Conservation (phyloP, 2,113 vertebrate species). For the Dasyornis broadbenti region DNA sequence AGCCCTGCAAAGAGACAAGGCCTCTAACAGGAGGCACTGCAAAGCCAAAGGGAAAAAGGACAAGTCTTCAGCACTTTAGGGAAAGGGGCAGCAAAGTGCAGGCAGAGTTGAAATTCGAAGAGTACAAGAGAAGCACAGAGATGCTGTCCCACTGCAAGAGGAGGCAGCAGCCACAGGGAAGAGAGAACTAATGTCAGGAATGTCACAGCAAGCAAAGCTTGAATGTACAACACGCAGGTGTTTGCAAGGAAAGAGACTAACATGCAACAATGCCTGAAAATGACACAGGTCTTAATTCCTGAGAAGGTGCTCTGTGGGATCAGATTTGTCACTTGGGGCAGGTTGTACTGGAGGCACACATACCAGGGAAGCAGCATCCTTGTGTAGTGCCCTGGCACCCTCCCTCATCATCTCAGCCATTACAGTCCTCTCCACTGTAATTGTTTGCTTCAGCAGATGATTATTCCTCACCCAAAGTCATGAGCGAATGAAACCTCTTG, state of each 20-base stretch:
- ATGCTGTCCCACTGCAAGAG: background rate
- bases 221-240: background rate
- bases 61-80: background rate
- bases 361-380: fast-evolving
- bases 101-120: background rate
- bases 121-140: background rate
- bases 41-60: background rate
- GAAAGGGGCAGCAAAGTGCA: background rate
- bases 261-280: fast-evolving
- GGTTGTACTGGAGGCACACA: background rate
- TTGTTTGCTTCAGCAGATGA: background rate
- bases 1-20: background rate
- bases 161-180: background rate
- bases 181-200: background rate
- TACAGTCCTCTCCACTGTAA: background rate
- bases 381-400: background rate
- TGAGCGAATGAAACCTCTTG: background rate
- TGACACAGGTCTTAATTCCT: background rate
- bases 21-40: background rate
- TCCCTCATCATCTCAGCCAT: background rate
- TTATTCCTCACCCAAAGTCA: background rate
- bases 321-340: background rate
- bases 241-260: background rate
- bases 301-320: background rate
- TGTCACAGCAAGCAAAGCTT: background rate